Conservation (phyloP, 1,140 invertebrate genomes). For the Drosophila carrolli region DNA sequence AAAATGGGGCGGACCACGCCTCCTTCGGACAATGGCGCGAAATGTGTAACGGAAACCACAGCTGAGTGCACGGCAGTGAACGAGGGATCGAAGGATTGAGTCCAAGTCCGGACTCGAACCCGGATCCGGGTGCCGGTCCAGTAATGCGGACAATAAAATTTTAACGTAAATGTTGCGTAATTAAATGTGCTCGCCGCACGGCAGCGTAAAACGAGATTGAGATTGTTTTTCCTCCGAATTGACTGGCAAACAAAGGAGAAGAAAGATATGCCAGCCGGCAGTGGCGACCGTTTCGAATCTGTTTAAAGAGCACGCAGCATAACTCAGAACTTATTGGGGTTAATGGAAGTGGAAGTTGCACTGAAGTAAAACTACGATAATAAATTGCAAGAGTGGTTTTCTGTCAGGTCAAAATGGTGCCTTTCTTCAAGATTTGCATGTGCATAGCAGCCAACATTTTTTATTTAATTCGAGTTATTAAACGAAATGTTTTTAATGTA, state of each 20-base stretch:
- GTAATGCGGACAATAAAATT: slow-evolving; percentile 76
- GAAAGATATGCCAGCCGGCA: neutral
- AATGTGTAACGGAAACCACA: slow-evolving; percentile 78
- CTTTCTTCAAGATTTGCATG: neutral
- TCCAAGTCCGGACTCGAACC: slow-evolving; percentile 43
- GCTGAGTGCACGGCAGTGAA: slow-evolving; percentile 49
- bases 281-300: slow-evolving; percentile 17
- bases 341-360: slow-evolving; percentile 22
- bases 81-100: slow-evolving; percentile 43
- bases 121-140: slow-evolving; percentile 38
- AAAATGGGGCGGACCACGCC: slow-evolving; percentile 18
- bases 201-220: slow-evolving; percentile 59
- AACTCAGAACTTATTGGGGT: slow-evolving; percentile 32
- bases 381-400: slow-evolving; percentile 1
- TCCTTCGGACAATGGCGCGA: slow-evolving; percentile 57
- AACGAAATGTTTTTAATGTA: too few relatives aligned
- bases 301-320: slow-evolving; percentile 20
- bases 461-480: too few relatives aligned
- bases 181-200: slow-evolving; percentile 58
- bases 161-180: slow-evolving; percentile 74
- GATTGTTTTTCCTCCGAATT: slow-evolving; percentile 43
- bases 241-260: slow-evolving; percentile 18
- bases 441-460: neutral
- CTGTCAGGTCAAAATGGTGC: neutral
- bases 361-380: slow-evolving; percentile 1